Evolutionary conservation across 53 echinoderm and acorn worm genomes (phyloP).

Genomic region (Hippasteria phrygiana): DNA sequence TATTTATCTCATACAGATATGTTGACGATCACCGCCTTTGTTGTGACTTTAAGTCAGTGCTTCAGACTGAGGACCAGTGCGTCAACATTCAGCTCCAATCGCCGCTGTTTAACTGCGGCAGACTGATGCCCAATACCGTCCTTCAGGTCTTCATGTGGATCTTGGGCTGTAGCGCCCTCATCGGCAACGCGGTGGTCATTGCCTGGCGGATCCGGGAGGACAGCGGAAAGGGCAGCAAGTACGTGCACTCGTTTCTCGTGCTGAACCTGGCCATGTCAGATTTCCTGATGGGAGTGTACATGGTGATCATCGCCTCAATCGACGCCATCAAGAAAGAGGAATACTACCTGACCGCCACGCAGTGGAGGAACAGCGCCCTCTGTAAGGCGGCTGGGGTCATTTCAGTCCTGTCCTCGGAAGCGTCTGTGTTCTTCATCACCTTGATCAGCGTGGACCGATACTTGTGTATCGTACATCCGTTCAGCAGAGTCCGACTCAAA

Average conservation of each 20-base stretch:
- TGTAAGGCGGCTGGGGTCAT: conserved; percentile 69
- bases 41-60: conserved; percentile 24
- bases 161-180: conserved; percentile 68
- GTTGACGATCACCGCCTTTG: conserved; percentile 55
- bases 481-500: conserved; percentile 39
- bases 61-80: conserved; percentile 5
- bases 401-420: conserved; percentile 63
- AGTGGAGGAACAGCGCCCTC: conserved; percentile 60
- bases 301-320: conserved; percentile 63
- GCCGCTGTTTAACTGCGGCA: conserved; percentile 53
- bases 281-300: conserved; percentile 69
- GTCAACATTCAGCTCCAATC: conserved; percentile 21
- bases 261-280: conserved; percentile 64
- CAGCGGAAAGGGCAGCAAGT: conserved; percentile 21
- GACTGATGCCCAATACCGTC: conserved; percentile 56
- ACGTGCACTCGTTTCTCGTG: conserved; percentile 60
- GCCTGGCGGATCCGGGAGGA: conserved; percentile 27
- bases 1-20: conserved; percentile 23
- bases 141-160: conserved; percentile 67
- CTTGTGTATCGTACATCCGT: conserved; percentile 63
- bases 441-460: conserved; percentile 68
- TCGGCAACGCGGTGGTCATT: conserved; percentile 64
- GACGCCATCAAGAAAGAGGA: conserved; percentile 43
- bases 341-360: conserved; percentile 53
- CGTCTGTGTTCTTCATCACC: conserved; percentile 64